phyloP scores from a whole-genome alignment of 2,797 vertebrate genomes.

The Agapornis canus region DNA sequence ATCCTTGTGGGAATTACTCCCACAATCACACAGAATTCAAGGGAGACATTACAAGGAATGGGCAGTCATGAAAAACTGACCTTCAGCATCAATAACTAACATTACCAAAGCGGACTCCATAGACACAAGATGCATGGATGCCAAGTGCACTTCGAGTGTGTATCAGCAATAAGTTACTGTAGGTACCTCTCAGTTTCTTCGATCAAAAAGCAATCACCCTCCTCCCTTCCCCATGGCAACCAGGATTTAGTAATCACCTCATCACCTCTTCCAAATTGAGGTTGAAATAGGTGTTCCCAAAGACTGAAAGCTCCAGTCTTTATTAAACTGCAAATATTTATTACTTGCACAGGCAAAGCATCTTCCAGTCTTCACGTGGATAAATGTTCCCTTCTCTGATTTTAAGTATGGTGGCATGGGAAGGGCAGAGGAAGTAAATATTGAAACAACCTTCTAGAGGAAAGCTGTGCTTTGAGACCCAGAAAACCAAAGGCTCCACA shows the following conservation, averaged over 20 bases:
- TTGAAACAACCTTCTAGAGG: constrained; percentile 32
- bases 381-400: not conserved
- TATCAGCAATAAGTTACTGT: constrained; percentile 20
- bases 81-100: constrained; percentile 6
- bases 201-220: constrained; percentile 58
- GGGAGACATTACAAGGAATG: not conserved
- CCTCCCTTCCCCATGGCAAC: constrained; percentile 59
- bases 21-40: not conserved
- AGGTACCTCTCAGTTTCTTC: constrained; percentile 29
- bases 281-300: not conserved
- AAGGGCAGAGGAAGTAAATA: constrained; percentile 33
- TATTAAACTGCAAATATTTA: constrained; percentile 32
- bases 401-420: constrained; percentile 11
- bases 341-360: not conserved
- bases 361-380: not conserved
- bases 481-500: constrained; percentile 9
- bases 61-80: not conserved
- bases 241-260: constrained; percentile 48
- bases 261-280: constrained; percentile 43
- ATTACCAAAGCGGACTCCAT: not conserved
- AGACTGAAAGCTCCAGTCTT: constrained; percentile 10
- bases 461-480: not conserved
- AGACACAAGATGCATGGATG: not conserved
- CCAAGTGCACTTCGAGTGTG: not conserved
- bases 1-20: not conserved